A percentile compares a stretch with the other conserved stretches of the same genome.
Conservation (phyloP, 2,113 vertebrate species). For the Corythoichthys haematopterus region DNA sequence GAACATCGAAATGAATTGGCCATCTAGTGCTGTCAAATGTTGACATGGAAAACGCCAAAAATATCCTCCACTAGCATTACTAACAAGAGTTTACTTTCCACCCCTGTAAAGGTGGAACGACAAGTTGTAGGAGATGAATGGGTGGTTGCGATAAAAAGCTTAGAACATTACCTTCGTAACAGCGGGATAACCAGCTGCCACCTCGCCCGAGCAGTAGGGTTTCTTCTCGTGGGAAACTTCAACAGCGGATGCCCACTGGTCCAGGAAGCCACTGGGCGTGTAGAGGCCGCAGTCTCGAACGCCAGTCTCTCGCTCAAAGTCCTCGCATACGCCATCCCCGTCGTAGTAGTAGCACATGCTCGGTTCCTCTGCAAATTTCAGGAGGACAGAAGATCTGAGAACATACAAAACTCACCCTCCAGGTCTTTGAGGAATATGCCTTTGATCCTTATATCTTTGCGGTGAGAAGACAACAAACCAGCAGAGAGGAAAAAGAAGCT, state of each 20-base stretch:
- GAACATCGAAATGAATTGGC: no score
- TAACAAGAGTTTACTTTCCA: no score
- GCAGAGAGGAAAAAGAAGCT: conserved; percentile 3
- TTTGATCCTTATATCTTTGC: conserved; percentile 11
- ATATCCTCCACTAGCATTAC: no score
- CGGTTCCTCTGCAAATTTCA: conserved; percentile 79
- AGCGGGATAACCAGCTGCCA: conserved; percentile 89
- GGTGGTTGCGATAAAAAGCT: neutral
- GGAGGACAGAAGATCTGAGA: conserved; percentile 2
- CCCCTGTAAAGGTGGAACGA: no score
- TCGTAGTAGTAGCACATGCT: conserved; percentile 97
- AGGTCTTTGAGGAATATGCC: neutral
- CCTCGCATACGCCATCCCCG: conserved; percentile 93
- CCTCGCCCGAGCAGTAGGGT: conserved; percentile 88
- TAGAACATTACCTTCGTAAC: conserved; percentile 79
- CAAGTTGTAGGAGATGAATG: neutral
- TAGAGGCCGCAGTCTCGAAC: conserved; percentile 95
- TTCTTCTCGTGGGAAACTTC: conserved; percentile 87
- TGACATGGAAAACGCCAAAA: no score
- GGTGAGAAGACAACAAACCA: conserved; percentile 11
- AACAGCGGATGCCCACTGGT: conserved; percentile 90
- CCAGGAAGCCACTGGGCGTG: conserved; percentile 89
- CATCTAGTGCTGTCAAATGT: no score
- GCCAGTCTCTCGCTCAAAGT: conserved; percentile 91
- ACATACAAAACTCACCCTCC: neutral